phyloP scores from a whole-genome alignment of 2,888 invertebrate genomes.

The Micoletzkya japonica region DNA sequence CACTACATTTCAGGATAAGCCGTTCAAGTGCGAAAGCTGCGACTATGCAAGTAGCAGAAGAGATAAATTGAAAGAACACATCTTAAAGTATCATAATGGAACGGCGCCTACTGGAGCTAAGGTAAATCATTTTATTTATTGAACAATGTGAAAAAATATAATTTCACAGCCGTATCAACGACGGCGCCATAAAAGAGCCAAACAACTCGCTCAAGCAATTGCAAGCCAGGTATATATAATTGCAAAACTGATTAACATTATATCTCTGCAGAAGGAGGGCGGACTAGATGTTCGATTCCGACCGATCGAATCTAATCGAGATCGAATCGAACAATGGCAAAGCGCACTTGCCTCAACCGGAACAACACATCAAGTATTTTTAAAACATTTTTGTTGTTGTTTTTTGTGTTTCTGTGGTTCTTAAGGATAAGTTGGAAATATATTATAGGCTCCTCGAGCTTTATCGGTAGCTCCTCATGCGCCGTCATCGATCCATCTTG shows the following conservation, averaged over 20 bases:
- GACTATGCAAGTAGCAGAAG: conserved; percentile 73
- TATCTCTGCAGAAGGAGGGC: too few species aligned
- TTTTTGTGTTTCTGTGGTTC: neutral
- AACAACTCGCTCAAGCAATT: conserved; percentile 51
- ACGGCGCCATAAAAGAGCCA: conserved; percentile 71
- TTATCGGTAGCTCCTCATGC: conserved; percentile 37
- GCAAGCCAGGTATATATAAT: conserved; percentile 36
- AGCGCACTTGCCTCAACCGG: conserved; percentile 1
- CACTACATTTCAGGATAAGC: conserved; percentile 67
- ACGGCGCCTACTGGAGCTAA: conserved; percentile 40
- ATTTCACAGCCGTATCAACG: conserved; percentile 75
- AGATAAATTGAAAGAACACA: conserved; percentile 73
- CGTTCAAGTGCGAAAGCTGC: conserved; percentile 73
- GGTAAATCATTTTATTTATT: too few species aligned
- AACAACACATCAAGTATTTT: neutral
- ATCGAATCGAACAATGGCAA: conserved; percentile 21
- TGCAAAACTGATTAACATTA: too few species aligned
- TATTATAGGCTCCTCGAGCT: conserved; percentile 34
- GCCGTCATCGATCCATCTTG: conserved; percentile 10
- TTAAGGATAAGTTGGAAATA: neutral
- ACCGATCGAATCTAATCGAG: conserved; percentile 15
- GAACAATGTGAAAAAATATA: neutral
- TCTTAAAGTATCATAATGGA: conserved; percentile 66
- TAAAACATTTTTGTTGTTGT: neutral
- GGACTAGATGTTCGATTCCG: conserved; percentile 19